Evolutionary conservation across 2,888 invertebrate species (phyloP), one percentile per base, ranked within the genome.

Genomic region (Tetragnatha montana): DNA sequence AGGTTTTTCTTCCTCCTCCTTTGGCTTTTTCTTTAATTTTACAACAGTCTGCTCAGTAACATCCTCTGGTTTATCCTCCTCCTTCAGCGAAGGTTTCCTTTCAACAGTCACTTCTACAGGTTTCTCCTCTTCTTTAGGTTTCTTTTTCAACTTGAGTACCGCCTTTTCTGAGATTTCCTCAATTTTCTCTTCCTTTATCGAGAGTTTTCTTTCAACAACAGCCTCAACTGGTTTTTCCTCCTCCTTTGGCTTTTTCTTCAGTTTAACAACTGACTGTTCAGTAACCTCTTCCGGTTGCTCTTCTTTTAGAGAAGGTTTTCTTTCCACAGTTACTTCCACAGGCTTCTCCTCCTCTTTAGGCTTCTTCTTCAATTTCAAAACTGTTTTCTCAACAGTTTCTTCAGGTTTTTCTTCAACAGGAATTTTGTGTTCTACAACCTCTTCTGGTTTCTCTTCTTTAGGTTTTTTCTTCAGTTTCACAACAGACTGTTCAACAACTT

Each of bases 11-110:
- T 80, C 17, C n/a, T 69, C 69, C n/a, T 86, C 79, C 51, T 51
- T 71, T n/a, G 88, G 88, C 21, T 88, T 88, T 49, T 81, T 89
- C 68, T 91, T 91, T 2, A 81, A 71, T 70, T 87, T 91, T 8
- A 82, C 35, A n/a, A 88, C 75, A 6, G 81, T 51, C 17, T 87
- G 19, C 22, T 90, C 87, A 47, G 51, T 21, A 21, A 69, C 51
- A 22, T 90, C 81, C 71, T 81, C 49, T 47, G 80, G 68, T 70
- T 81, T 87, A 60, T 69, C 50, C 12, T 79, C 87, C 75, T 81
- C 80, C 51, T 73, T 70, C 7, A 75, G 6, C 8, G 75, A 75
- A 35, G 80, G 80, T n/a, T 80, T 73, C 21, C 47, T 76, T 68
- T 75, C 74, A 22, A 73, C 3, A 71, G 22, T 49, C 19, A 75